These are phyloP conservation scores for Corythucha ciliata DNA, from an alignment of 2,888 invertebrate species.

Conservation along the genomic window DNA sequence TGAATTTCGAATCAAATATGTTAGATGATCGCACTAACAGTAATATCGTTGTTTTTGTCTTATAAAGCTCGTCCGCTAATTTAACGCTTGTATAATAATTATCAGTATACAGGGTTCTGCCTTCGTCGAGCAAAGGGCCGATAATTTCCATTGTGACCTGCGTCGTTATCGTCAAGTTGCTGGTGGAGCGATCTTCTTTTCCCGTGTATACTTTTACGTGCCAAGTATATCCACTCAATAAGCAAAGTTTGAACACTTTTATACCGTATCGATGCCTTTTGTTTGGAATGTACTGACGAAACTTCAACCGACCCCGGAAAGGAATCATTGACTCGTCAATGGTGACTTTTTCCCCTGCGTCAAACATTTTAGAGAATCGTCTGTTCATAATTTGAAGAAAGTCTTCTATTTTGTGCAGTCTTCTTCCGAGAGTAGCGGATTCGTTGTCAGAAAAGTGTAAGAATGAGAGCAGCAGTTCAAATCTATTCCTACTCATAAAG, in stretches of 20 bases:
- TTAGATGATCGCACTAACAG: no score
- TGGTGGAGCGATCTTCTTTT: neutral
- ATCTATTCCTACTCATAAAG: conserved; percentile 2
- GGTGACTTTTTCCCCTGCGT: conserved; percentile 8
- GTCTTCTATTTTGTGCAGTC: conserved; percentile 1
- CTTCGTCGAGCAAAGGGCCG: conserved; percentile 7
- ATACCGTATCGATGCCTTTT: conserved; percentile 8
- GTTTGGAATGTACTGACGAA: conserved; percentile 9
- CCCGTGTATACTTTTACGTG: neutral
- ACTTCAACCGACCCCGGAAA: neutral
- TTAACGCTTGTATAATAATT: conserved; percentile 21
- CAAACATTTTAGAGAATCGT: conserved; percentile 6
- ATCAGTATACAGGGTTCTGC: conserved; percentile 1
- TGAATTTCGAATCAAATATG: no score
- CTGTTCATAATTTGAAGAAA: neutral
- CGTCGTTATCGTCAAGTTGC: conserved; percentile 6
- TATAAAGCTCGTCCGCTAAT: conserved; percentile 4
- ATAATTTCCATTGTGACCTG: conserved; percentile 13
- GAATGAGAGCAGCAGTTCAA: conserved; percentile 3
- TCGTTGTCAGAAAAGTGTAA: conserved; percentile 9
- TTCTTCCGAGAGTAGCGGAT: neutral
- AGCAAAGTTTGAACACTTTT: conserved; percentile 6
- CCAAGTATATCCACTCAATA: conserved; percentile 11
- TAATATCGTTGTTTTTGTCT: conserved; percentile 15
- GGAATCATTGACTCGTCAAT: conserved; percentile 9